Evolutionary conservation across 1,140 invertebrate species (phyloP).

Genomic region (Plodia interpunctella): DNA sequence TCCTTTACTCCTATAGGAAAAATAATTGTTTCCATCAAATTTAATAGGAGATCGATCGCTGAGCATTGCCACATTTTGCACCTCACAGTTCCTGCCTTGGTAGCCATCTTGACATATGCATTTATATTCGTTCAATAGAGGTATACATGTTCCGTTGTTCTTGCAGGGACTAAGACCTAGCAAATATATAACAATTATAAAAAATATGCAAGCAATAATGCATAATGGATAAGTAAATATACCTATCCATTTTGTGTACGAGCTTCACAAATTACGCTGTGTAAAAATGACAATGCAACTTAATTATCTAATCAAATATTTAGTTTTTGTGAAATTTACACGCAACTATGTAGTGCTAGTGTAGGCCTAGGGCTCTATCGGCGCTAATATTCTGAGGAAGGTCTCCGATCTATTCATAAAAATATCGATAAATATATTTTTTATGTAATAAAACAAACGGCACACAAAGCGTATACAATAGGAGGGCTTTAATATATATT

Average conservation of each 20-base stretch:
- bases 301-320: too few relatives aligned
- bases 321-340: too few relatives aligned
- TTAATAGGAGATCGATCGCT: conserved; percentile 67
- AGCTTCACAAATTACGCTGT: too few relatives aligned
- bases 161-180: conserved; percentile 78
- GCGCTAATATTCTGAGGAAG: neutral
- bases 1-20: conserved; percentile 71
- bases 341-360: too few relatives aligned
- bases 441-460: neutral
- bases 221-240: too few relatives aligned
- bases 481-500: too few relatives aligned
- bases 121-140: conserved; percentile 76
- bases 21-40: conserved; percentile 74
- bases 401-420: too few relatives aligned
- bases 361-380: too few relatives aligned
- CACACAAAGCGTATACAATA: neutral
- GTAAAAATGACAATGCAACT: too few relatives aligned
- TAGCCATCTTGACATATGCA: conserved; percentile 68
- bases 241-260: too few relatives aligned
- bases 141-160: conserved; percentile 83
- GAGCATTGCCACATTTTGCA: conserved; percentile 66
- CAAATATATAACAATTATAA: neutral
- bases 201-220: too few relatives aligned
- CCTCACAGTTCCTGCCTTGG: conserved; percentile 72
- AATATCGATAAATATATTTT: too few relatives aligned